Conservation (phyloP, 2,888 invertebrate species). For the Drosophila suboccidentalis region DNA sequence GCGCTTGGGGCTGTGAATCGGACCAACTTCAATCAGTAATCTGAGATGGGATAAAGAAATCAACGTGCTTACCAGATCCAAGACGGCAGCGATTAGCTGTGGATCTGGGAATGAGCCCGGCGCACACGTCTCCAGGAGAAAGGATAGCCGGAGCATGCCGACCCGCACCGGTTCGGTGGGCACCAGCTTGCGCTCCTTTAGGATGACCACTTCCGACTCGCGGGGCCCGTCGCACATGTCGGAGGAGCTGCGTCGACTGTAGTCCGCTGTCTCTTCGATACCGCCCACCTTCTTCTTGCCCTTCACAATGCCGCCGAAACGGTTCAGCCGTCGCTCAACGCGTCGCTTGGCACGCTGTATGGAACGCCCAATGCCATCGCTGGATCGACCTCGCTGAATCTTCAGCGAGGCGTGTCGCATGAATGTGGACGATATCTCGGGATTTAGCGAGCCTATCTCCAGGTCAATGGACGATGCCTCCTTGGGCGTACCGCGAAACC, state of each 20-base stretch:
- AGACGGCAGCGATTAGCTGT: slow-evolving; percentile 95
- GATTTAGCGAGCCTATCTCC: slow-evolving; percentile 87
- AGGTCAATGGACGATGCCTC: slow-evolving; percentile 86
- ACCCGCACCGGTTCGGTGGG: slow-evolving; percentile 91
- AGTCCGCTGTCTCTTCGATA: slow-evolving; percentile 93
- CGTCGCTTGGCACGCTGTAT: slow-evolving; percentile 93
- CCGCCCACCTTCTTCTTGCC: slow-evolving; percentile 96
- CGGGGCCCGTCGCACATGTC: slow-evolving; percentile 92
- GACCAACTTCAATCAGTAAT: slow-evolving; percentile 27
- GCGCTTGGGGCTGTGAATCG: slow-evolving; percentile 92
- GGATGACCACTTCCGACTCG: slow-evolving; percentile 94
- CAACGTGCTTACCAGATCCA: slow-evolving; percentile 92
- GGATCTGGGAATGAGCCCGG: slow-evolving; percentile 99
- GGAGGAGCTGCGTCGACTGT: slow-evolving; percentile 93
- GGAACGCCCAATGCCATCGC: slow-evolving; percentile 88
- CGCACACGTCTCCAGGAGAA: slow-evolving; percentile 97
- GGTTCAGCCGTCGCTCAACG: slow-evolving; percentile 95
- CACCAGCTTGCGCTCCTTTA: slow-evolving; percentile 95
- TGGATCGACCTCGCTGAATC: slow-evolving; percentile 84
- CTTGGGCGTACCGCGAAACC: slow-evolving; percentile 88
- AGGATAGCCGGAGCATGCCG: slow-evolving; percentile 96
- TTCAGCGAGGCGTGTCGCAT: slow-evolving; percentile 86
- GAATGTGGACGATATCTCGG: slow-evolving; percentile 87
- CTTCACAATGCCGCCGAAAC: slow-evolving; percentile 93
- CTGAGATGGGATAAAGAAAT: too few relatives aligned